Evolutionary conservation across 2,113 vertebrate genomes (phyloP), one percentile per base, ranked within the genome.

Genomic region (Pao palembangensis): DNA sequence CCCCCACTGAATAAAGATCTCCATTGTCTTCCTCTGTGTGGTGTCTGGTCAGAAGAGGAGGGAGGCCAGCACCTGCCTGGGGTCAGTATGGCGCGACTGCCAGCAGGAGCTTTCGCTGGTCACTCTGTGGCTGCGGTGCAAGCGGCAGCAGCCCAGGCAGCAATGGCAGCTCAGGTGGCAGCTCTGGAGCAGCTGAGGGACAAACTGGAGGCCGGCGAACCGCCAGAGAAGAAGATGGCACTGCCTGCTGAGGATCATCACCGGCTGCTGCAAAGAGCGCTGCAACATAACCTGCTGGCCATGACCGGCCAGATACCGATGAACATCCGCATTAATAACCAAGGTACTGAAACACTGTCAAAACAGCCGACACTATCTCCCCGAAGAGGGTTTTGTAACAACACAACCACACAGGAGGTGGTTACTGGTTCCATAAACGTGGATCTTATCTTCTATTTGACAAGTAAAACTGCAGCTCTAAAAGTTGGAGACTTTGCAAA

Each of bases 281-380:
- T 99, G 58, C 96, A 98, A 88, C 96, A 98, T 78, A 99, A 98
- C 89, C 89, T 98, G 62, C 89, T 99, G 77, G 95, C 96, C 67
- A 98, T 98, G 96, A 94, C 93, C 0, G 90, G 93, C 1, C 97
- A 98, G 89, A 85, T 98, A 73, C 97, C 97, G 19, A 99, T 99
- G 97, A 99, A 93, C 88, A 95, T 99, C 78, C 94, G 96, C 49
- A 98, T 98, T 90, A 98, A 93, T 83, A 96, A 91, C 89, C 96
- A 95, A 92, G 95, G 95, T 95, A 91, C 51, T 21, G 15, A 61
- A 47, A 17, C 21, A 13, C 44, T 46, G 15, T 2, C 44, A 46
- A 16, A 15, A 17, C 6, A 46, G 42, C 42, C 23, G 23, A 25
- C 23, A 3, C 23, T 5, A 34, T 6, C 25, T 6, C 25, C 25